Base-by-base conservation (phyloP, 2,797 vertebrate species). In the Etheostoma nigrum region DNA sequence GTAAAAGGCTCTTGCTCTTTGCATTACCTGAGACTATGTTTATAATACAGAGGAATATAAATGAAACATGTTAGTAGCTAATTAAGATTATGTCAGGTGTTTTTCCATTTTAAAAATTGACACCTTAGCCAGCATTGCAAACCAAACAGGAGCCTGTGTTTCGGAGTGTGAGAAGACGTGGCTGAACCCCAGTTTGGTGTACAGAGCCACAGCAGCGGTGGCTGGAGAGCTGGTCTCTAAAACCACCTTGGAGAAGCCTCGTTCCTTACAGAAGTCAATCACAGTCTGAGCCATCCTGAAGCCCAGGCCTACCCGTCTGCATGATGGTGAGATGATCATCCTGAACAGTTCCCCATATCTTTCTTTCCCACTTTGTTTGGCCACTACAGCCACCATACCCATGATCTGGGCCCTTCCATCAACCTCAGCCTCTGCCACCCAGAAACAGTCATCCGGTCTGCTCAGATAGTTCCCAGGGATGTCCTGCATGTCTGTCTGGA, bases 401-500 rank as follows among this genome's bases (percentile, higher is more conserved):
- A 94, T 1, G 47, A 95, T 23, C 80, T 84, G 80, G 4, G 57
- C 9, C 45, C 49, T 81, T 1, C 93, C 93, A 1, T 82, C 76
- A 2, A 82, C 70, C 57, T 92, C 78, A 0, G 88, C 85, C 79
- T 94, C 94, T 10, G 91, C 94, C 58, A 96, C 94, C 92, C 92
- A 95, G 84, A 94, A 95, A 86, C 88, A 92, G 89, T 90, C 85
- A 33, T 91, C 90, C 0, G 91, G 88, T 60, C 76, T 69, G 47
- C 55, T 86, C 67, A 95, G 88, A 67, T 79, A 95, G 5, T 51
- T 82, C 3, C 77, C 61, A 1, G 83, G 40, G 59, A 96, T 95
- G 91, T 96, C 93, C 19, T 58, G 79, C 93, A 96, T 94, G 63
- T 95, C 93, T 0, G 74, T 93, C n/a, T 1, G 27, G 5, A 94